phyloP scores from a whole-genome alignment of 2,888 invertebrate genomes.

The Volucella inflata region DNA sequence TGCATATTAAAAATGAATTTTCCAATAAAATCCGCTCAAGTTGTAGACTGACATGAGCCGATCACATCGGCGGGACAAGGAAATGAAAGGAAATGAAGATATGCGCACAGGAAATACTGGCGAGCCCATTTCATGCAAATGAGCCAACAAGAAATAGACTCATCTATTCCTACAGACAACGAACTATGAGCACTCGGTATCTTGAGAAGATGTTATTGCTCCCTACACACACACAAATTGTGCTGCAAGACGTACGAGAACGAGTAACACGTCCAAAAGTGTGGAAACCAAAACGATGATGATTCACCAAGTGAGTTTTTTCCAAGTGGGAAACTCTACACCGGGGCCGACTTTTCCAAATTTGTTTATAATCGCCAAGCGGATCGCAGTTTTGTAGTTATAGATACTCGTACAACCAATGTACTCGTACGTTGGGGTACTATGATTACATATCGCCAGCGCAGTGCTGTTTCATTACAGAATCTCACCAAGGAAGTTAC shows the following conservation, averaged over 20 bases:
- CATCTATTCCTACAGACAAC: constrained; percentile 22
- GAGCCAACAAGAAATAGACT: constrained; percentile 55
- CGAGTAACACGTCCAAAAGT: constrained; percentile 39
- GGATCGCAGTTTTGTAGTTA: constrained; percentile 28
- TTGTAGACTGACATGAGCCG: neutral
- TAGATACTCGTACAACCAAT: neutral
- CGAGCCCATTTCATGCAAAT: constrained; percentile 74
- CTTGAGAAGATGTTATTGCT: constrained; percentile 60
- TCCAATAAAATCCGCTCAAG: constrained; percentile 46
- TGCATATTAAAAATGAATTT: constrained; percentile 69
- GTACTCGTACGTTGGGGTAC: too few relatives aligned
- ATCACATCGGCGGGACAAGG: neutral
- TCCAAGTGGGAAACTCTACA: constrained; percentile 18
- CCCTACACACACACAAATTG: constrained; percentile 22
- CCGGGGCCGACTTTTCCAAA: constrained; percentile 25
- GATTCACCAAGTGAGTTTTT: constrained; percentile 46
- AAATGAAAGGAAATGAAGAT: constrained; percentile 17
- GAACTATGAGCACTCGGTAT: constrained; percentile 27
- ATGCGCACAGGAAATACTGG: constrained; percentile 66
- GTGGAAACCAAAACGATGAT: constrained; percentile 64
- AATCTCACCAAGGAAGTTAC: constrained; percentile 48
- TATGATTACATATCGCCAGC: neutral
- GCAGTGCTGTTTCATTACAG: constrained; percentile 30
- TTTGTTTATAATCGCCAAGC: constrained; percentile 52
- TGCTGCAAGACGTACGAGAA: neutral